phyloP scores from a whole-genome alignment of 2,888 invertebrate species.

The Oxytorus armatus region DNA sequence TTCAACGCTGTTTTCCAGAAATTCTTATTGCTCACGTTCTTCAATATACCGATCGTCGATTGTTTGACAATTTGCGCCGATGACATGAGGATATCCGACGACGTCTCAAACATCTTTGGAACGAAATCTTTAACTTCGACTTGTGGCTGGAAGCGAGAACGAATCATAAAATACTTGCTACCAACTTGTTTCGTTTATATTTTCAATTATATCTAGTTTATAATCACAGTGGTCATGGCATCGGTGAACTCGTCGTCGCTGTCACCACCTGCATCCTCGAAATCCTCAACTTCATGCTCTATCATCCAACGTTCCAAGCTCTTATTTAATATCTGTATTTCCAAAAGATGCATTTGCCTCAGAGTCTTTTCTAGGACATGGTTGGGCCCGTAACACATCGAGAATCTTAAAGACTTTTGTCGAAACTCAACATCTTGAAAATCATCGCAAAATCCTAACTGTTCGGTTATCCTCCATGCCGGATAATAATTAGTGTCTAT shows the following conservation, averaged over 20 bases:
- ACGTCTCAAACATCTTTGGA: slow-evolving; percentile 81
- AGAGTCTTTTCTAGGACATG: slow-evolving; percentile 79
- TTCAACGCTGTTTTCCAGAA: slow-evolving; percentile 83
- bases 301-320: slow-evolving; percentile 79
- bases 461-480: slow-evolving; percentile 86
- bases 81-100: slow-evolving; percentile 85
- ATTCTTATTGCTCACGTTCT: slow-evolving; percentile 80
- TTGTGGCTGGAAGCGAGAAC: slow-evolving; percentile 73
- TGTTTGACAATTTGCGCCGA: slow-evolving; percentile 82
- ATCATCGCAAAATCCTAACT: slow-evolving; percentile 85
- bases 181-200: no score
- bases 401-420: slow-evolving; percentile 79
- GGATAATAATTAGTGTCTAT: slow-evolving; percentile 84
- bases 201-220: slow-evolving; percentile 12
- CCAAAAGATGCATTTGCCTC: slow-evolving; percentile 79
- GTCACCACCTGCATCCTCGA: slow-evolving; percentile 83
- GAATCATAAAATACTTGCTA: neutral
- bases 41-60: slow-evolving; percentile 83
- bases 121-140: slow-evolving; percentile 80
- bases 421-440: slow-evolving; percentile 82
- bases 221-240: slow-evolving; percentile 86
- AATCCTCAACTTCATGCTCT: slow-evolving; percentile 75
- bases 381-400: slow-evolving; percentile 80
- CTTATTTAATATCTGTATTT: slow-evolving; percentile 80
- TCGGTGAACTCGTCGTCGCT: slow-evolving; percentile 87